Conservation (phyloP, 2,113 vertebrate genomes). For the Neofelis nebulosa region DNA sequence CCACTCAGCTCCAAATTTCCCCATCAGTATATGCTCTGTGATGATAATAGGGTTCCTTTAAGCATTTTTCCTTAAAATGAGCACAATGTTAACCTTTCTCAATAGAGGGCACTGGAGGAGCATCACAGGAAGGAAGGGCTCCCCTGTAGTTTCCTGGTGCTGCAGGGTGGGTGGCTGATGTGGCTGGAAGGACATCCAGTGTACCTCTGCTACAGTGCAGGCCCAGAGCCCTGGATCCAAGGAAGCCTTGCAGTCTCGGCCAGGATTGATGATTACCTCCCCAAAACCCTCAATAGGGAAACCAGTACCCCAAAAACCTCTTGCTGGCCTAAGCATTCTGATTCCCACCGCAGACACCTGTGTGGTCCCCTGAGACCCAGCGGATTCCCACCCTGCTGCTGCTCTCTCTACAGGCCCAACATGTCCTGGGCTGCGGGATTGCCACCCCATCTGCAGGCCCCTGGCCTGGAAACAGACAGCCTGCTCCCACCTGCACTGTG, state of each 20-base stretch:
- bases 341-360: neutral
- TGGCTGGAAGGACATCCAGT: neutral
- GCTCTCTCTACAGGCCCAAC: neutral
- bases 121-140: neutral
- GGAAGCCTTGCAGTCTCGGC: neutral
- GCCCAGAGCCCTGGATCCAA: neutral
- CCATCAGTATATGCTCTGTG: neutral
- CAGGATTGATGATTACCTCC: neutral
- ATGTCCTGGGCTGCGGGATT: neutral
- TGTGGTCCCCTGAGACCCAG: neutral
- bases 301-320: neutral
- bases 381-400: neutral
- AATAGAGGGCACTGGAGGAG: neutral
- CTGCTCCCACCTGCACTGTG: neutral
- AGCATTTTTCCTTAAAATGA: neutral
- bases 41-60: neutral
- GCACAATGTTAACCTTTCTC: neutral
- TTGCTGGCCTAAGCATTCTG: neutral
- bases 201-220: neutral
- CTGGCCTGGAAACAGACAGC: rapidly evolving
- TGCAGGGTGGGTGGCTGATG: too few species aligned
- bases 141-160: neutral
- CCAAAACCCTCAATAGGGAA: neutral
- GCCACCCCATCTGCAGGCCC: too few species aligned
- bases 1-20: neutral